Conservation (phyloP, 2,888 invertebrate species). For the Cephus pulcher region DNA sequence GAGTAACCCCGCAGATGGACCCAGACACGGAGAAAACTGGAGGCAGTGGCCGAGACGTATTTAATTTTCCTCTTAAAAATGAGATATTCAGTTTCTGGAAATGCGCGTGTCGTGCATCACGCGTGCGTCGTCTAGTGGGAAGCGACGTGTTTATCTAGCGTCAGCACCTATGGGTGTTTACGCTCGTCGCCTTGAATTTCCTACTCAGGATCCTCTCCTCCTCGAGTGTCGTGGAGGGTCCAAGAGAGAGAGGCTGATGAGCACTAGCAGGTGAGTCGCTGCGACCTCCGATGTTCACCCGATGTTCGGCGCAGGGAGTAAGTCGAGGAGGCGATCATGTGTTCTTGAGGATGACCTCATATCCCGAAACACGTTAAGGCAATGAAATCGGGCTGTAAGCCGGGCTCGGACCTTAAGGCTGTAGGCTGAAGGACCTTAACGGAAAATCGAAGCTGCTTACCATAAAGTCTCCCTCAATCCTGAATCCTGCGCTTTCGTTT, state of each 20-base stretch:
- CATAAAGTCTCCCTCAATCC: slow-evolving; percentile 61
- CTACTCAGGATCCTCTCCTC: slow-evolving; percentile 21
- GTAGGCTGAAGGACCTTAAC: slow-evolving; percentile 52
- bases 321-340: too few species aligned
- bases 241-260: too few species aligned
- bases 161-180: slow-evolving; percentile 44
- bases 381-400: slow-evolving; percentile 39
- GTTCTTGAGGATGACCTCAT: background rate
- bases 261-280: too few species aligned
- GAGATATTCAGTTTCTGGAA: slow-evolving; percentile 40
- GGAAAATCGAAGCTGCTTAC: slow-evolving; percentile 65
- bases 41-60: slow-evolving; percentile 15
- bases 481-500: slow-evolving; percentile 42
- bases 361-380: slow-evolving; percentile 50
- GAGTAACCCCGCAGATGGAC: too few species aligned
- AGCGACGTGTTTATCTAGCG: slow-evolving; percentile 47
- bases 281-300: too few species aligned
- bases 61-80: slow-evolving; percentile 34
- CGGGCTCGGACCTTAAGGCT: slow-evolving; percentile 26
- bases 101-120: slow-evolving; percentile 16
- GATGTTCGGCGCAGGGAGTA: too few species aligned
- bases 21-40: too few species aligned
- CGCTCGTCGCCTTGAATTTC: slow-evolving; percentile 46
- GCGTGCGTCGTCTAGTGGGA: slow-evolving; percentile 21
- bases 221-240: background rate